Conservation (phyloP, 2,113 vertebrate genomes). For the Larimichthys crocea region DNA sequence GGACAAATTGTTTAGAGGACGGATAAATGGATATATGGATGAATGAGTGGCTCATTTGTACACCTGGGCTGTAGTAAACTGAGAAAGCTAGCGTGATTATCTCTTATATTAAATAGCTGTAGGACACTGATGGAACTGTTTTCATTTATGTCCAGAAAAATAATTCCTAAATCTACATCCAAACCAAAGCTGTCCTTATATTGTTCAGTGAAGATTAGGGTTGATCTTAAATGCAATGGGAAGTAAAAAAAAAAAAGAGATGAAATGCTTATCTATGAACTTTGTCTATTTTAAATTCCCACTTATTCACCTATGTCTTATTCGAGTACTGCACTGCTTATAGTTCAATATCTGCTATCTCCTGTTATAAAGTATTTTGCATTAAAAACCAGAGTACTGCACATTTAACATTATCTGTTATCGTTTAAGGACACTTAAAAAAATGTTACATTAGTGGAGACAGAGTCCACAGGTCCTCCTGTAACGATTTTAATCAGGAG, state of each 20-base stretch:
- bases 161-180: background rate
- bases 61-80: background rate
- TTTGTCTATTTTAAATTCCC: background rate
- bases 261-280: background rate
- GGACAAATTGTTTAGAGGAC: background rate
- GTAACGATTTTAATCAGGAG: conserved; percentile 77
- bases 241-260: background rate
- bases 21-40: background rate
- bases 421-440: conserved; percentile 18
- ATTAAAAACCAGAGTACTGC: background rate
- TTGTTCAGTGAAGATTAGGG: background rate
- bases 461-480: conserved; percentile 44
- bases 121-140: background rate
- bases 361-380: background rate
- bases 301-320: background rate
- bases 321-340: background rate
- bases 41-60: background rate
- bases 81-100: background rate
- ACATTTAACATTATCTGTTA: background rate
- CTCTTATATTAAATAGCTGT: background rate
- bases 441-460: background rate
- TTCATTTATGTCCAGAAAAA: background rate
- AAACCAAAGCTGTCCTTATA: background rate
- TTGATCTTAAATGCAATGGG: background rate
- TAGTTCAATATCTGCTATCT: background rate